These are phyloP conservation scores for Drosophila subobscura DNA, from an alignment of 1,140 invertebrate genomes.

Conservation along the genomic window DNA sequence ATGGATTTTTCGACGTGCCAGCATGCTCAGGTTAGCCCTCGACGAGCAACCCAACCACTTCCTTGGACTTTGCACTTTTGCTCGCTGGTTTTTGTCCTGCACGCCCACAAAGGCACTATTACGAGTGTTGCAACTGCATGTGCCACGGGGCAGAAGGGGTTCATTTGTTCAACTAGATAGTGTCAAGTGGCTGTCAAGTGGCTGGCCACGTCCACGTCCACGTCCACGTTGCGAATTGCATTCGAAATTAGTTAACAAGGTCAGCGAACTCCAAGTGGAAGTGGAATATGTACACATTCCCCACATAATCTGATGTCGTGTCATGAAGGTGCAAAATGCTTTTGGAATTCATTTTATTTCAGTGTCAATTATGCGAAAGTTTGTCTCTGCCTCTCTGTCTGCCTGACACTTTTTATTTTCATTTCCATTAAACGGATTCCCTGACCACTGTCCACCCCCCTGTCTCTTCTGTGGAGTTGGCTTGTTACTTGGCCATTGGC, in stretches of 20 bases:
- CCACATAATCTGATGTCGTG: constrained; percentile 34
- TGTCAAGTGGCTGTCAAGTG: constrained; percentile 68
- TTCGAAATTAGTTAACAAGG: constrained; percentile 67
- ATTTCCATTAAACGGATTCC: constrained; percentile 5
- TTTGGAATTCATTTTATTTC: constrained; percentile 44
- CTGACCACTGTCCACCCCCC: constrained; percentile 11
- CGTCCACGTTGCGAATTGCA: constrained; percentile 38
- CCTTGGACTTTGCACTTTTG: constrained; percentile 32
- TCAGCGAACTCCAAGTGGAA: constrained; percentile 41
- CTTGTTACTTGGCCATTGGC: constrained; percentile 52
- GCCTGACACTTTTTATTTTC: not conserved
- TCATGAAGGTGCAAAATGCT: constrained; percentile 39
- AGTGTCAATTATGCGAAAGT: constrained; percentile 50
- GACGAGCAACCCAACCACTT: too few relatives aligned
- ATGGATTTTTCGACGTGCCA: too few relatives aligned
- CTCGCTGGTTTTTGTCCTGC: constrained; percentile 12
- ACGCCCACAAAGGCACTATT: constrained; percentile 58
- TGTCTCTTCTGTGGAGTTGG: not conserved
- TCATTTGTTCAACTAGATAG: constrained; percentile 44
- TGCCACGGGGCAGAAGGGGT: not conserved
- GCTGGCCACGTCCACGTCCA: constrained; percentile 7
- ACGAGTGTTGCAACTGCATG: constrained; percentile 42
- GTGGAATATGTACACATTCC: constrained; percentile 12
- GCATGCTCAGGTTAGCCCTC: too few relatives aligned
- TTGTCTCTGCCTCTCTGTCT: constrained; percentile 1